These are phyloP conservation scores for Rhinichthys osculus DNA, from an alignment of 2,797 vertebrate genomes.

Conservation along the genomic window DNA sequence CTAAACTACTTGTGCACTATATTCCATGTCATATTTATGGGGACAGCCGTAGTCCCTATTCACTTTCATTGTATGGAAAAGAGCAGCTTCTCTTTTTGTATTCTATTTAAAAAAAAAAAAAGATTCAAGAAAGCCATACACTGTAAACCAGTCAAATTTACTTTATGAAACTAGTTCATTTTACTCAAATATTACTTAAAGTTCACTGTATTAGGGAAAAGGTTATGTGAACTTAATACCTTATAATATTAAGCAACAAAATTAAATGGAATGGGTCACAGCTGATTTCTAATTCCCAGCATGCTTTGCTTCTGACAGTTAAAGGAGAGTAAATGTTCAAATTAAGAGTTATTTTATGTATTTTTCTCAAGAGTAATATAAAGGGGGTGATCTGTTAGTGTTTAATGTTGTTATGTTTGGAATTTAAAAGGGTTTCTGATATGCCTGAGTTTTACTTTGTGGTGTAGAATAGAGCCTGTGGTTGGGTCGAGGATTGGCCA, in stretches of 20 bases:
- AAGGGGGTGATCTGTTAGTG: too few relatives aligned
- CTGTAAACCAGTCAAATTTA: neutral
- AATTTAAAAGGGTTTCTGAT: neutral
- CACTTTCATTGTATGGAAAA: neutral
- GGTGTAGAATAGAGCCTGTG: neutral
- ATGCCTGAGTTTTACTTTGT: neutral
- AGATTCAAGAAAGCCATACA: neutral
- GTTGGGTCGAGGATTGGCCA: too few relatives aligned
- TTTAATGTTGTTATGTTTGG: neutral
- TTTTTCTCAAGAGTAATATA: too few relatives aligned
- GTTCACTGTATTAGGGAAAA: neutral
- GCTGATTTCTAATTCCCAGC: too few relatives aligned
- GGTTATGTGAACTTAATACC: neutral
- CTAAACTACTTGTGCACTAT: neutral
- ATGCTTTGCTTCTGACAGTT: neutral
- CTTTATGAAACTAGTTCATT: neutral
- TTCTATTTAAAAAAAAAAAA: neutral
- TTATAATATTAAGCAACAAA: too few relatives aligned
- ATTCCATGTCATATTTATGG: neutral
- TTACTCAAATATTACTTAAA: neutral
- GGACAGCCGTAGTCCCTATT: neutral
- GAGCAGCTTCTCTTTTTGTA: neutral
- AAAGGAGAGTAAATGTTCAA: neutral
- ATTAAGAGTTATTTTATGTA: neutral
- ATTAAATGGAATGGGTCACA: too few relatives aligned